Evolutionary conservation across 2,888 invertebrate species (phyloP).

Genomic region (Chrysolina oricalcia): DNA sequence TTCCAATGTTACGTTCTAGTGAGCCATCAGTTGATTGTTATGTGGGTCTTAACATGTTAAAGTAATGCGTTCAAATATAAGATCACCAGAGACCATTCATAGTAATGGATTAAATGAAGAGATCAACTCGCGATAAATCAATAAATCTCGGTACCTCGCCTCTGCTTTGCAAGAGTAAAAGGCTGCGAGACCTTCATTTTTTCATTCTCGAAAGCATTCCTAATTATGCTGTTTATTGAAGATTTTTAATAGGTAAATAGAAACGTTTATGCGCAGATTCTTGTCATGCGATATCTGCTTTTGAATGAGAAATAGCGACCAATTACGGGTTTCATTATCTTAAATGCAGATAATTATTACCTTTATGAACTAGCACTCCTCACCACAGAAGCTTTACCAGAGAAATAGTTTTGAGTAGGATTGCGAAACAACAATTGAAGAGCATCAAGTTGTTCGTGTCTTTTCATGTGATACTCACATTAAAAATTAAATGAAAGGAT

Average conservation of each 20-base stretch:
- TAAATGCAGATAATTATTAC: slow-evolving; percentile 2
- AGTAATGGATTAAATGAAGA: too few species aligned
- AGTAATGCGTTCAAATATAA: too few species aligned
- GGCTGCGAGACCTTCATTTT: slow-evolving; percentile 1
- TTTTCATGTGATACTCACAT: background rate
- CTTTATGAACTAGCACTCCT: background rate
- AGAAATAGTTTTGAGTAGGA: background rate
- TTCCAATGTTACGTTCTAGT: too few species aligned
- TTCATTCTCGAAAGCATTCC: background rate
- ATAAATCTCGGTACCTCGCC: background rate
- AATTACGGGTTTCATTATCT: slow-evolving; percentile 9
- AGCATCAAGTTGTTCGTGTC: background rate
- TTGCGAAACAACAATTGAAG: background rate
- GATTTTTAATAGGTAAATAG: slow-evolving; percentile 1
- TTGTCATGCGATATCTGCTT: background rate
- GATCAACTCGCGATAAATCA: background rate
- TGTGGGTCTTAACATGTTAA: too few species aligned
- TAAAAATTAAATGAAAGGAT: background rate
- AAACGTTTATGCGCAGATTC: slow-evolving; percentile 7
- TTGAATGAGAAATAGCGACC: slow-evolving; percentile 4
- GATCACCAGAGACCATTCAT: too few species aligned
- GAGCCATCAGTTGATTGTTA: too few species aligned
- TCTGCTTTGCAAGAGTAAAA: background rate
- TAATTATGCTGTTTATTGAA: background rate
- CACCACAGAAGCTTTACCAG: background rate